A percentile compares a stretch with the other conserved stretches of the same genome.
These are phyloP conservation scores for Thymelicus acteon DNA, from an alignment of 2,888 invertebrate genomes.

Conservation along the genomic window DNA sequence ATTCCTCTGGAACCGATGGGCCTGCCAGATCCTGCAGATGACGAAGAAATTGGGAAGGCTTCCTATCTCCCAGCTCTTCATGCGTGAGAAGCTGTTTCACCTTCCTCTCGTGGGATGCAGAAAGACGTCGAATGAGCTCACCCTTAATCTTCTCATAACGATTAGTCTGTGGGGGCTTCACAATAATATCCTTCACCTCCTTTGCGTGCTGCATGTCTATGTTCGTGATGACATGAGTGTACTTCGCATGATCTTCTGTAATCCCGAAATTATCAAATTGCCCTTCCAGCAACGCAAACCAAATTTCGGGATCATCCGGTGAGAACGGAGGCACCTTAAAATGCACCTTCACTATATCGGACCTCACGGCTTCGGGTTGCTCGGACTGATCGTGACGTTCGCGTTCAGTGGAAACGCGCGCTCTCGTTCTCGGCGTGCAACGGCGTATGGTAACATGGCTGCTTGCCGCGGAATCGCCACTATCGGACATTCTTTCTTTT, in stretches of 20 bases:
- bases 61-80: constrained; percentile 43
- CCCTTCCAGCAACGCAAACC: constrained; percentile 18
- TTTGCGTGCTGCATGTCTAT: constrained; percentile 14
- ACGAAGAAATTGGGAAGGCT: constrained; percentile 43
- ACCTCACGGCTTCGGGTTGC: background rate
- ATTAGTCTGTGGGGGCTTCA: background rate
- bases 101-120: constrained; percentile 23
- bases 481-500: background rate
- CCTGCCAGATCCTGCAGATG: constrained; percentile 36
- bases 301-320: constrained; percentile 20
- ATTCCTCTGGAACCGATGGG: constrained; percentile 33
- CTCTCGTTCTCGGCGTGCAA: background rate
- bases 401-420: constrained; percentile 2
- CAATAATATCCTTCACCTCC: constrained; percentile 11
- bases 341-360: constrained; percentile 1
- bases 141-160: constrained; percentile 11
- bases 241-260: constrained; percentile 1
- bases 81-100: constrained; percentile 40
- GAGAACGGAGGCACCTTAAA: constrained; percentile 12
- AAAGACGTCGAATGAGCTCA: constrained; percentile 40
- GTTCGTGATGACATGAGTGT: background rate
- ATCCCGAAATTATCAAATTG: constrained; percentile 10
- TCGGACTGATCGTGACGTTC: background rate
- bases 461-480: background rate
- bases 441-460: constrained; percentile 1